A percentile compares a stretch with the other conserved stretches of the same genome.
phyloP scores from a whole-genome alignment of 2,888 invertebrate species.

The Tenthredo scrophulariae region DNA sequence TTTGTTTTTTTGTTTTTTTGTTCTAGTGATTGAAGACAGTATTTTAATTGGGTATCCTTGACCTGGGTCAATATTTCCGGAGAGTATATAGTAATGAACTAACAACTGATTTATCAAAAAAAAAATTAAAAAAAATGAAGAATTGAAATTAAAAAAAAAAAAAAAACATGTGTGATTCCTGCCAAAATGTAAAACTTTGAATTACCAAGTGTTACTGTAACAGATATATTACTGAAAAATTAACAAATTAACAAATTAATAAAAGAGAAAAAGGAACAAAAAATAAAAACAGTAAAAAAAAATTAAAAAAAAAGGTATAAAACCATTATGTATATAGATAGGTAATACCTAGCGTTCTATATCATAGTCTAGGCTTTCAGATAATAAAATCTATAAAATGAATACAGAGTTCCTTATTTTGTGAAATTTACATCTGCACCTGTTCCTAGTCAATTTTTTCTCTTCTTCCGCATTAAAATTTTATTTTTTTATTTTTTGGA shows the following conservation, averaged over 20 bases:
- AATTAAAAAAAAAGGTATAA: slow-evolving; percentile 59
- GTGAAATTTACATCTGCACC: neutral
- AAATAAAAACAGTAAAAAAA: slow-evolving; percentile 60
- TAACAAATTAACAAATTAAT: neutral
- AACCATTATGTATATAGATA: slow-evolving; percentile 71
- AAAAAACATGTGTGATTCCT: slow-evolving; percentile 67
- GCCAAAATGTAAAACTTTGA: slow-evolving; percentile 64
- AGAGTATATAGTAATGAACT: neutral
- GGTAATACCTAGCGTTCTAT: slow-evolving; percentile 67
- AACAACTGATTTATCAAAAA: slow-evolving; percentile 29
- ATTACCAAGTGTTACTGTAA: slow-evolving; percentile 41
- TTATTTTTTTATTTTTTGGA: no score
- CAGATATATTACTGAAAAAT: slow-evolving; percentile 25
- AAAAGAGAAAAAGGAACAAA: slow-evolving; percentile 56
- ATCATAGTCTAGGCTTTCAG: slow-evolving; percentile 71
- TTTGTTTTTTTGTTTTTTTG: no score
- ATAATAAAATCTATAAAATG: slow-evolving; percentile 68
- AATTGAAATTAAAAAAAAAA: neutral
- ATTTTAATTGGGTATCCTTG: neutral
- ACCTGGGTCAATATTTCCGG: slow-evolving; percentile 21
- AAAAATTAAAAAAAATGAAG: neutral
- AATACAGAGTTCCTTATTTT: neutral
- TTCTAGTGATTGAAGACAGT: no score
- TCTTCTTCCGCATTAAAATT: neutral
- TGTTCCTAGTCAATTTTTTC: neutral